Conservation (phyloP, 2,797 vertebrate species). For the Fistularia tabacaria region DNA sequence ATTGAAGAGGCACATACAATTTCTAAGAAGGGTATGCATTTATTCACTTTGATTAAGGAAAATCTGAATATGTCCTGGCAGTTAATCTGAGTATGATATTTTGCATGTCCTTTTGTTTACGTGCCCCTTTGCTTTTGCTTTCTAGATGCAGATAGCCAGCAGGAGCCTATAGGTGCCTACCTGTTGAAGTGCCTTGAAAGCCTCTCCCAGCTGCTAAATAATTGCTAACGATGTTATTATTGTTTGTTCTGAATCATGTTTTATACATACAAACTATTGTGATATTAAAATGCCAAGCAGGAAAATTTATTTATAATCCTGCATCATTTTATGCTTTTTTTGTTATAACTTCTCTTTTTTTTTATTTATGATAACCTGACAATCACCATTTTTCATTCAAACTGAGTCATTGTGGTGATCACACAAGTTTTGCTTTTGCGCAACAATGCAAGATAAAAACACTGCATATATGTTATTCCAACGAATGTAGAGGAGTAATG, state of each 20-base stretch:
- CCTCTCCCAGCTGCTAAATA: conserved; percentile 80
- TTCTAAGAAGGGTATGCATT: conserved; percentile 79
- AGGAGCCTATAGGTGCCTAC: conserved; percentile 72
- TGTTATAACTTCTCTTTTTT: no score
- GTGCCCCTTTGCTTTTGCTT: conserved; percentile 21
- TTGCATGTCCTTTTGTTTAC: not conserved
- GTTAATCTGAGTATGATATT: not conserved
- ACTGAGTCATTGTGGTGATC: no score
- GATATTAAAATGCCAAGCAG: conserved; percentile 41
- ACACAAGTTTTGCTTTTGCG: no score
- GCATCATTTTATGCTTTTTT: not conserved
- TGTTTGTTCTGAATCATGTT: conserved; percentile 33
- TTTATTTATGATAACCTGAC: no score
- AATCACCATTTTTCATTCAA: no score
- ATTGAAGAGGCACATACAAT: conserved; percentile 81
- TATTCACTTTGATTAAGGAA: conserved; percentile 28
- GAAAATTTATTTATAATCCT: not conserved
- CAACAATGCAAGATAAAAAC: no score
- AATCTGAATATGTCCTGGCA: not conserved
- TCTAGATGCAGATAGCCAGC: conserved; percentile 73
- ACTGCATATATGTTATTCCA: no score
- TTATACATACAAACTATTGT: conserved; percentile 14
- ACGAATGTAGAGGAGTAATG: no score
- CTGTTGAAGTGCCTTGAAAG: conserved; percentile 88
- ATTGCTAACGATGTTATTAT: conserved; percentile 46